These are phyloP conservation scores for Tricholaema leucomelas DNA, from an alignment of 2,113 vertebrate genomes.

Conservation along the genomic window DNA sequence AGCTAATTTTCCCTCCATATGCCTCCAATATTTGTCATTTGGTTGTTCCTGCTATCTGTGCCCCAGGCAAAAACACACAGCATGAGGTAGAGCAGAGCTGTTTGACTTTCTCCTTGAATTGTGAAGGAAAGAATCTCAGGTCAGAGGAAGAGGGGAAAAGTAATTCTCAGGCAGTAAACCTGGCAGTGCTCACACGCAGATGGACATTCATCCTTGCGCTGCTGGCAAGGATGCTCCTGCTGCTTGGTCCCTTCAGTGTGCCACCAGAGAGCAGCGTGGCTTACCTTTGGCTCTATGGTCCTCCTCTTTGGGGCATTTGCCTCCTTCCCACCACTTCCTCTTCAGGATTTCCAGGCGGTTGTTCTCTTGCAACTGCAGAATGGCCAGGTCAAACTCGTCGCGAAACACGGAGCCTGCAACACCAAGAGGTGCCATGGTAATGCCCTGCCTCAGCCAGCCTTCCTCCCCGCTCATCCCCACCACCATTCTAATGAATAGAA, in stretches of 20 bases:
- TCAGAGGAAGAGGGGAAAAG: constrained; percentile 21
- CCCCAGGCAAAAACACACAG: constrained; percentile 69
- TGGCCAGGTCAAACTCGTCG: constrained; percentile 96
- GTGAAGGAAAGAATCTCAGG: constrained; percentile 1
- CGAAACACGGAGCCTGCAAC: constrained; percentile 90
- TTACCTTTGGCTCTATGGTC: constrained; percentile 96
- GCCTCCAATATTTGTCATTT: constrained; percentile 70
- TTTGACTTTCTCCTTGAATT: constrained; percentile 50
- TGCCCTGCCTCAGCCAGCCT: neutral
- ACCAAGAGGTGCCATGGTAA: neutral
- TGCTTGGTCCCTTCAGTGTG: neutral
- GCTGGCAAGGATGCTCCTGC: neutral
- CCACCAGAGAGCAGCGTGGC: rapidly evolving
- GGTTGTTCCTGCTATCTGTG: constrained; percentile 41
- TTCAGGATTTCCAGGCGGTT: constrained; percentile 97
- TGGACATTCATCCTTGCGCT: neutral
- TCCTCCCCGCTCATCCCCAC: neutral
- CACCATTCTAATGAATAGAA: too few relatives aligned
- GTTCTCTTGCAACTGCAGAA: constrained; percentile 96
- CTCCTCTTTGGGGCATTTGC: constrained; percentile 96
- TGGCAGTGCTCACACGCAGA: neutral
- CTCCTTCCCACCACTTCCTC: constrained; percentile 98
- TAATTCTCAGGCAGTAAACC: neutral
- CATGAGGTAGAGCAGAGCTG: constrained; percentile 25
- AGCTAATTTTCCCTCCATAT: constrained; percentile 69